Percentiles rank a stretch among this genome's conserved stretches.
phyloP scores from a whole-genome alignment of 2,797 vertebrate species.

The Syngnathus rostellatus region DNA sequence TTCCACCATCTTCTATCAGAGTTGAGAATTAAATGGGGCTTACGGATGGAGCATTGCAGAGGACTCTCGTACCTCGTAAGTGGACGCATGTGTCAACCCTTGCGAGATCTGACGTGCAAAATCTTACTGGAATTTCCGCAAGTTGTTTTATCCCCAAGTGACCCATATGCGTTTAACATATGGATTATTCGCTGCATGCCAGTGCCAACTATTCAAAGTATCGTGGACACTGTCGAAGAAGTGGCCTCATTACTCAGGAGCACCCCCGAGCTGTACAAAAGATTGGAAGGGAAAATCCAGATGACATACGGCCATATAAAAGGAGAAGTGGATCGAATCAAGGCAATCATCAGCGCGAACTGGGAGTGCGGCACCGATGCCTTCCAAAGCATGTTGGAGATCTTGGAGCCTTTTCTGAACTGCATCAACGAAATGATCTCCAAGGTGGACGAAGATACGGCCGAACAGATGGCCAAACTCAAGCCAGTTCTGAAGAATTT shows the following conservation, averaged over 20 bases:
- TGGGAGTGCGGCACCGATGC: conserved; percentile 87
- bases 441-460: conserved; percentile 72
- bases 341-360: conserved; percentile 73
- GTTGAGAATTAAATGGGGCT: conserved; percentile 86
- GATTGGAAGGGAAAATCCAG: conserved; percentile 80
- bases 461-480: conserved; percentile 76
- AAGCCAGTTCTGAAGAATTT: conserved; percentile 86
- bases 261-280: conserved; percentile 74
- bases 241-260: conserved; percentile 77
- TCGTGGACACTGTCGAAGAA: conserved; percentile 82
- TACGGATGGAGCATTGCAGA: conserved; percentile 93
- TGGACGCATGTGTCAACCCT: conserved; percentile 84
- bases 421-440: conserved; percentile 82
- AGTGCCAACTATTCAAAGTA: conserved; percentile 77
- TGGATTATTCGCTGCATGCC: conserved; percentile 93
- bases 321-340: conserved; percentile 80
- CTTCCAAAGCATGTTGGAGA: conserved; percentile 87
- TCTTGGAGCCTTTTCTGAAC: conserved; percentile 83
- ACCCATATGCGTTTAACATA: conserved; percentile 90
- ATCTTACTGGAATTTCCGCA: conserved; percentile 90
- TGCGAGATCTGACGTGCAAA: conserved; percentile 83
- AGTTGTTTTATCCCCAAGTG: conserved; percentile 83
- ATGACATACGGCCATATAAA: conserved; percentile 77
- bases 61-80: conserved; percentile 87
- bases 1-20: conserved; percentile 81